Evolutionary conservation across 2,113 vertebrate genomes (phyloP).

Genomic region (Callipepla californica): DNA sequence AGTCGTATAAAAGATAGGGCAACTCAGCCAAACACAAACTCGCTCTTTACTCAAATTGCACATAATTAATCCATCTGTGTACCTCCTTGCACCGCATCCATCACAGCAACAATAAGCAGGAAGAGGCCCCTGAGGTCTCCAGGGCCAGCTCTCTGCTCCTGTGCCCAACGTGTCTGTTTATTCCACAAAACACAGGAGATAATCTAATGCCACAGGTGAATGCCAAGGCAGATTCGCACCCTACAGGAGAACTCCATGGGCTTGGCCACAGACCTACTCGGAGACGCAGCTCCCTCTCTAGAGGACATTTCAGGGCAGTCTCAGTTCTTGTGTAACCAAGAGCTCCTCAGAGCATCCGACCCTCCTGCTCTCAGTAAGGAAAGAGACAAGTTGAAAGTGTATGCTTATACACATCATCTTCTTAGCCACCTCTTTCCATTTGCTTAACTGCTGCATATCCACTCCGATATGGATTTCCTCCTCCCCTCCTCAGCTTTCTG

Average conservation of each 20-base stretch:
- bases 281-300: background rate
- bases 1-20: background rate
- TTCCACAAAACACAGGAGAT: background rate
- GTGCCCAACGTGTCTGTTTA: background rate
- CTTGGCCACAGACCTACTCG: background rate
- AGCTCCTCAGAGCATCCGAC: background rate
- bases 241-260: background rate
- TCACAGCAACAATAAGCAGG: background rate
- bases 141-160: background rate
- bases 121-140: background rate
- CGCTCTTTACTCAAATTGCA: background rate
- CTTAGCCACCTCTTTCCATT: background rate
- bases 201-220: background rate
- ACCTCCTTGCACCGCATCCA: background rate
- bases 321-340: background rate
- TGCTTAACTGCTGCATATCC: background rate
- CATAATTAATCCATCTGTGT: background rate
- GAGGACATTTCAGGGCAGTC: background rate
- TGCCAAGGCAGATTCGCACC: background rate
- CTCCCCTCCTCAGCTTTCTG: background rate
- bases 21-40: conserved; percentile 4
- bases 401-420: background rate
- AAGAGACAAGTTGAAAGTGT: background rate
- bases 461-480: background rate
- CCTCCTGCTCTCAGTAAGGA: background rate